Base-by-base conservation (phyloP, 2,113 vertebrate genomes). In the Rhea americana region DNA sequence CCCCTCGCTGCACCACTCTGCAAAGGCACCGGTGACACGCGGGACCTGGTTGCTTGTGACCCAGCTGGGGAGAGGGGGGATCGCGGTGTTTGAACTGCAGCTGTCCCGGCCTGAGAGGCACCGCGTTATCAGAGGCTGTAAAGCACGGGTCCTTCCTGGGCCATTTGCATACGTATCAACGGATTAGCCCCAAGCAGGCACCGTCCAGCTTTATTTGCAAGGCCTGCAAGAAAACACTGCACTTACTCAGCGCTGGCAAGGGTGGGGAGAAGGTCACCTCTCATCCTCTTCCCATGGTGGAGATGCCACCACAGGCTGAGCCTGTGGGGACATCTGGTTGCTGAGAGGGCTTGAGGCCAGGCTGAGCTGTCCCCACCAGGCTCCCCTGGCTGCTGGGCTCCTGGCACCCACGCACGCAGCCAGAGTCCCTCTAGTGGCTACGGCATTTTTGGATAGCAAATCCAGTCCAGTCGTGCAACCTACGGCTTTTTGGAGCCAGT, bases 391-490 rank as follows among this genome's bases (percentile, higher is more conserved):
- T 28, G n/a, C 4, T 3, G 32, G 76, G 55, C 41, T 94, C 17
- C 10, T 55, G 50, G 66, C 35, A 30, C 39, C 0, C 5, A 4
- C 2, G 43, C 39, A 41, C 47, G 26, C 67, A 67, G n/a, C 35
- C 2, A 5, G 55, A 43, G 37, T 84, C 68, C 30, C 35, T 79
- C 48, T 84, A 75, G 11, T 30, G 48, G 51, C 88, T 88, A 61
- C 68, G 78, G 65, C 48, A 61, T 65, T 88, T 88, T 7, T 51
- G 47, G 81, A 37, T 3, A 58, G 45, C 35, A 76, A 61, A 2
- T 32, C 37, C n/a, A 20, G 19, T 41, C 48, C 2, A 2, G 73
- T 55, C 39, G 5, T 0, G 0, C 8, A 35, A n/a, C 3, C 7
- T 37, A 18, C 3, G 5, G 48, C 20, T 30, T 72, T 68, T 48